Evolutionary conservation across 2,113 vertebrate species (phyloP), one percentile per base, ranked within the genome.

Genomic region (Gorilla gorilla): DNA sequence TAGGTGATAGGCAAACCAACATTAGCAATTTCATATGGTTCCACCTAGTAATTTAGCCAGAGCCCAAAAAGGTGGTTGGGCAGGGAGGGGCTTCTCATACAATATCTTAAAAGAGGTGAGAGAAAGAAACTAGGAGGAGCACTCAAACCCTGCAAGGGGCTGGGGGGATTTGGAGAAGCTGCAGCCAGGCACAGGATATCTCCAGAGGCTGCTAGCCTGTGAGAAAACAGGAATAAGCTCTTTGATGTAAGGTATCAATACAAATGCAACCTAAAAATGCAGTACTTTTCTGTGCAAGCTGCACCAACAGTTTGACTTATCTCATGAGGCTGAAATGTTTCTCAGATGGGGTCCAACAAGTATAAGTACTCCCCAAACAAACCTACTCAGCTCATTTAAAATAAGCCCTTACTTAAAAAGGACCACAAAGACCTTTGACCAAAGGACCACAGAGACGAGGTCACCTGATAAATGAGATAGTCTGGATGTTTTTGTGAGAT

Each of bases 341-440:
- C 68, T 89, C 55, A 90, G 48, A 92, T 52, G 76, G 81, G 61
- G 35, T 66, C 40, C 68, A 79, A 93, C 4, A 75, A 43, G 20
- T 70, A 30, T 66, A 92, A 95, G 96, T 61, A 94, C 70, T 92
- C 83, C 83, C 89, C 48, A 38, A 89, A 78, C 17, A 59, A 40
- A 86, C 8, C 35, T 86, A 76, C 10, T 35, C 22, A 92, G 70
- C 32, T 38, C 38, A 87, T 43, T 79, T 83, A 87, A 66, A 79
- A 59, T 18, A 90, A 86, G 68, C 20, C 43, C 59, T 32, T 64
- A 32, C 61, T 64, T 64, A 64, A 64, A 45, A 79, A 89, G 79
- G n/a, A 84, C 14, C 40, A 61, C n/a, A 14, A 64, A 68, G 72
- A 89, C 3, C 40, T 40, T 40, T 40, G 40, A 68, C 14, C 68